Evolutionary conservation across 2,888 invertebrate genomes (phyloP).

Genomic region (Caenorhabditis zanzibari): DNA sequence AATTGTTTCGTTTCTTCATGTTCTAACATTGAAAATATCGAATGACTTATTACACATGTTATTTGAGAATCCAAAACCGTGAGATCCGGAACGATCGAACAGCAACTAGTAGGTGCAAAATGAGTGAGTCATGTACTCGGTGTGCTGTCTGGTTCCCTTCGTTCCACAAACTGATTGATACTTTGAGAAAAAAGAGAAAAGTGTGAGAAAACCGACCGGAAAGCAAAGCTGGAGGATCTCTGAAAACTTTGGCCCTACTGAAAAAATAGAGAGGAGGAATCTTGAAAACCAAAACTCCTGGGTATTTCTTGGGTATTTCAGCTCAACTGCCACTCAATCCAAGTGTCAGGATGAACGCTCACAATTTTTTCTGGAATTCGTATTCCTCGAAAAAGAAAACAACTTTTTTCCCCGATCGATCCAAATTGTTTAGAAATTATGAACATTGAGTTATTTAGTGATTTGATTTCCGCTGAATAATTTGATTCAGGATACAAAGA

Average conservation of each 20-base stretch:
- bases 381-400: neutral
- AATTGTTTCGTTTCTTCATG: slow-evolving; percentile 22
- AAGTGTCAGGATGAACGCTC: slow-evolving; percentile 3
- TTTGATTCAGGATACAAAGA: slow-evolving; percentile 1
- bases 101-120: slow-evolving; percentile 26
- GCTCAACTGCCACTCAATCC: slow-evolving; percentile 13
- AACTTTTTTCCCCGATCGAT: neutral
- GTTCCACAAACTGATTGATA: slow-evolving; percentile 38
- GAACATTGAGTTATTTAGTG: neutral
- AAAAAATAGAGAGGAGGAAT: neutral
- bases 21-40: slow-evolving; percentile 19
- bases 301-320: slow-evolving; percentile 24
- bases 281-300: slow-evolving; percentile 18
- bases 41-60: slow-evolving; percentile 56
- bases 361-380: neutral
- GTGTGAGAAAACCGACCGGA: slow-evolving; percentile 36
- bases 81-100: slow-evolving; percentile 20
- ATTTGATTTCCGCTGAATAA: slow-evolving; percentile 18
- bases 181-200: slow-evolving; percentile 8
- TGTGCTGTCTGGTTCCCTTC: slow-evolving; percentile 20
- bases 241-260: slow-evolving; percentile 22
- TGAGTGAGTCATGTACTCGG: slow-evolving; percentile 48
- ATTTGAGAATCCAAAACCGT: slow-evolving; percentile 30
- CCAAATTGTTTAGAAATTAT: neutral
- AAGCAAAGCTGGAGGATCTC: slow-evolving; percentile 29